Conservation (phyloP, 2,888 invertebrate genomes). For the Epicampocera succincta region DNA sequence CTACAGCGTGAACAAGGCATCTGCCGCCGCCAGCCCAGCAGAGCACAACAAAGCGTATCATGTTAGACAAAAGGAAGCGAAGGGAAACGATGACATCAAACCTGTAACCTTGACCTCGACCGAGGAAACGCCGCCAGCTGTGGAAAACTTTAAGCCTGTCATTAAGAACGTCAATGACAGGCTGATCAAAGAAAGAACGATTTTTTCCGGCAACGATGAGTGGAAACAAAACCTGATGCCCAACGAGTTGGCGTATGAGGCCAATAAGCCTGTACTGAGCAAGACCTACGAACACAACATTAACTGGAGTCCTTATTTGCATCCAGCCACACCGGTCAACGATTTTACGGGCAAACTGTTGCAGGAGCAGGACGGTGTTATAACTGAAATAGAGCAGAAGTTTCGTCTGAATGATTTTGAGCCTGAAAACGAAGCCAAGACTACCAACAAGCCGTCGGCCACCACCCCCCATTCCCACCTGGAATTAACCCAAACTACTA, state of each 20-base stretch:
- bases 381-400: slow-evolving; percentile 81
- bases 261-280: background rate
- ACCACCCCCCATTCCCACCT: slow-evolving; percentile 38
- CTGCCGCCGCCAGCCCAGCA: background rate
- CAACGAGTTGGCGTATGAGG: slow-evolving; percentile 73
- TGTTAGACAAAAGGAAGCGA: slow-evolving; percentile 28
- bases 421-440: slow-evolving; percentile 30
- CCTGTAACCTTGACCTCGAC: slow-evolving; percentile 18
- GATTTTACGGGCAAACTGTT: slow-evolving; percentile 80
- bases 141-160: slow-evolving; percentile 78
- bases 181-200: slow-evolving; percentile 74
- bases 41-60: background rate
- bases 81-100: background rate
- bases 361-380: slow-evolving; percentile 80
- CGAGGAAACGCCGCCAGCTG: slow-evolving; percentile 10
- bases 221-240: slow-evolving; percentile 76
- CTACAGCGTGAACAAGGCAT: background rate
- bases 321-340: slow-evolving; percentile 46
- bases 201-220: slow-evolving; percentile 73
- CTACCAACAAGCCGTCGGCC: slow-evolving; percentile 53
- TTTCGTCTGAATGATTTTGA: slow-evolving; percentile 78
- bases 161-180: slow-evolving; percentile 77
- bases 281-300: slow-evolving; percentile 61
- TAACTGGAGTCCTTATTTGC: slow-evolving; percentile 61
- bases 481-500: slow-evolving; percentile 17